Conservation (phyloP, 2,888 invertebrate genomes). For the Caenorhabditis sp. region DNA sequence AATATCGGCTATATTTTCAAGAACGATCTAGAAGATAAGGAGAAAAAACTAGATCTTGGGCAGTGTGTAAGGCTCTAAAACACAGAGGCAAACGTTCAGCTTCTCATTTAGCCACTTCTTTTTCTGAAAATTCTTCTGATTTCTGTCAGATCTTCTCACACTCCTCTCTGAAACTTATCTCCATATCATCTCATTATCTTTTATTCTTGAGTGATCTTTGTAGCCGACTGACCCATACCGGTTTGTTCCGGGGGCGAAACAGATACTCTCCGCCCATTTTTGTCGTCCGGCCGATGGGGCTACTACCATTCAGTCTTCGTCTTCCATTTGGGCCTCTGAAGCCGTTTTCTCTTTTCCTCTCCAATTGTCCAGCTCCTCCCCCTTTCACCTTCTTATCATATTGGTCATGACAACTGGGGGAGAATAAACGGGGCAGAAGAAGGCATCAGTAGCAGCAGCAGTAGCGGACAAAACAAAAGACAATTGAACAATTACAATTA, state of each 20-base stretch:
- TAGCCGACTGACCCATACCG: slow-evolving; percentile 53
- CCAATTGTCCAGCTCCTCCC: slow-evolving; percentile 57
- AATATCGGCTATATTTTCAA: slow-evolving; percentile 12
- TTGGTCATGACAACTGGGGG: slow-evolving; percentile 59
- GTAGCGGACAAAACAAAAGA: slow-evolving; percentile 56
- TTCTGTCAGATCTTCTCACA: background rate
- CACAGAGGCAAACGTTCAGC: slow-evolving; percentile 21
- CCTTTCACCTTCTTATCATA: slow-evolving; percentile 61
- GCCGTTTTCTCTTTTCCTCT: slow-evolving; percentile 26
- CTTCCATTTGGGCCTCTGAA: slow-evolving; percentile 12
- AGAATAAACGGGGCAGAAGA: slow-evolving; percentile 22
- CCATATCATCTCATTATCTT: slow-evolving; percentile 1
- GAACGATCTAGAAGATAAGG: slow-evolving; percentile 23
- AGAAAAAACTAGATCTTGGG: slow-evolving; percentile 19
- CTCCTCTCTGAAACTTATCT: slow-evolving; percentile 4
- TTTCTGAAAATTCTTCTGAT: background rate
- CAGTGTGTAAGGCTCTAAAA: slow-evolving; percentile 55
- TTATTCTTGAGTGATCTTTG: slow-evolving; percentile 39
- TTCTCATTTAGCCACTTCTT: background rate
- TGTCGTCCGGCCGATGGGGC: slow-evolving; percentile 1
- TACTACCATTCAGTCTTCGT: slow-evolving; percentile 11
- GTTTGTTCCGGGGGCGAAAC: slow-evolving; percentile 47
- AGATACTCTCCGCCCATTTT: slow-evolving; percentile 31
- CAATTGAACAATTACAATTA: slow-evolving; percentile 64
- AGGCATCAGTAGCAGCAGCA: slow-evolving; percentile 9